These are phyloP conservation scores for Bucco capensis DNA, from an alignment of 2,113 vertebrate genomes.

Conservation along the genomic window DNA sequence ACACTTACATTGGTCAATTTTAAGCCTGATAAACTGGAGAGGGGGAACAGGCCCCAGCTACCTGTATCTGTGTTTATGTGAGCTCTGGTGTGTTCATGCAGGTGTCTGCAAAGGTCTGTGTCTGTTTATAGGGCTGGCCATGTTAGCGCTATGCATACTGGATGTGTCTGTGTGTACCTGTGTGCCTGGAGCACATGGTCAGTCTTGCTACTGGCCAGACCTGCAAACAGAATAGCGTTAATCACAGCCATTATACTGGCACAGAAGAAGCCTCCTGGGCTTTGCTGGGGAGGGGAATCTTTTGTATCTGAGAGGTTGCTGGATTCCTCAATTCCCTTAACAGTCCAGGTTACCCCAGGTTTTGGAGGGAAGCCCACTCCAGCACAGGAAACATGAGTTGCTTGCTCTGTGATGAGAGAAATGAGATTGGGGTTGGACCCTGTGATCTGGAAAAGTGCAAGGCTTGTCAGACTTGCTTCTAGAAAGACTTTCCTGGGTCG, in stretches of 20 bases:
- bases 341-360: neutral
- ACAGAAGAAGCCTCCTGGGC: neutral
- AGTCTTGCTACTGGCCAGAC: neutral
- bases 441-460: neutral
- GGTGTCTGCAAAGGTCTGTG: neutral
- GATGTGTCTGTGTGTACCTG: no score
- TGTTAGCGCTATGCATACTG: no score
- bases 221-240: neutral
- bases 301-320: neutral
- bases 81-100: neutral
- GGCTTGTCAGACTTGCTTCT: neutral
- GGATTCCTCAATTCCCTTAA: neutral
- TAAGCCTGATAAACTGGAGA: neutral
- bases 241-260: neutral
- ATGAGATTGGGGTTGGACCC: neutral
- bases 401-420: neutral
- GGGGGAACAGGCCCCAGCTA: neutral
- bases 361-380: neutral
- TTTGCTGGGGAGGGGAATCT: neutral
- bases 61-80: neutral
- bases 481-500: neutral
- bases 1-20: neutral
- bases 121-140: neutral
- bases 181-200: neutral
- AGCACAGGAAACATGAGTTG: neutral